Conservation (phyloP, 2,113 vertebrate species). For the Quiscalus mexicanus region DNA sequence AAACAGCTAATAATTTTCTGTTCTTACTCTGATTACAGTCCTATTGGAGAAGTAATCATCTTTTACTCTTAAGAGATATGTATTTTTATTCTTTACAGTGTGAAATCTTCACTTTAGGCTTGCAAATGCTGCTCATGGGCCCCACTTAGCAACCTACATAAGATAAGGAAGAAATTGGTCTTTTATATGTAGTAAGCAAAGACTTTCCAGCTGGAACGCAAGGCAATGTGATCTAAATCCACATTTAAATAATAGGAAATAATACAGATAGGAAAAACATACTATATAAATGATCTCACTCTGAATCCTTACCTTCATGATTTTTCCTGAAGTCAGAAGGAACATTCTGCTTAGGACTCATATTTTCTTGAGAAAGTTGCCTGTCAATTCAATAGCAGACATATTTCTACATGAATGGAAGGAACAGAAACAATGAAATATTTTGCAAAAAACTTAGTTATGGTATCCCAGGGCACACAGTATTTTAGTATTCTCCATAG, state of each 20-base stretch:
- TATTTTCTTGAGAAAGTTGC: constrained; percentile 52
- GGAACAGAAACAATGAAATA: not conserved
- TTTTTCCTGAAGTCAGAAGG: constrained; percentile 36
- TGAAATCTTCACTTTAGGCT: not conserved
- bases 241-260: not conserved
- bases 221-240: not conserved
- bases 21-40: not conserved
- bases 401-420: constrained; percentile 33
- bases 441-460: not conserved
- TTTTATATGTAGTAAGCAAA: not conserved
- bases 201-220: not conserved
- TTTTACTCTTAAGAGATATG: not conserved
- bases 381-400: constrained; percentile 67
- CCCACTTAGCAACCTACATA: not conserved
- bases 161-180: not conserved
- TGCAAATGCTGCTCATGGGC: not conserved
- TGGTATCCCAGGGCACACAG: not conserved
- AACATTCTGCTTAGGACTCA: constrained; percentile 17
- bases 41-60: not conserved
- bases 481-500: not conserved
- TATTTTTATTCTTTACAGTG: not conserved
- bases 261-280: not conserved
- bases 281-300: not conserved
- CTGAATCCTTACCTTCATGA: constrained; percentile 59
- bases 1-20: not conserved